phyloP scores from a whole-genome alignment of 1,140 invertebrate species.

The Apocrypta bakeri region DNA sequence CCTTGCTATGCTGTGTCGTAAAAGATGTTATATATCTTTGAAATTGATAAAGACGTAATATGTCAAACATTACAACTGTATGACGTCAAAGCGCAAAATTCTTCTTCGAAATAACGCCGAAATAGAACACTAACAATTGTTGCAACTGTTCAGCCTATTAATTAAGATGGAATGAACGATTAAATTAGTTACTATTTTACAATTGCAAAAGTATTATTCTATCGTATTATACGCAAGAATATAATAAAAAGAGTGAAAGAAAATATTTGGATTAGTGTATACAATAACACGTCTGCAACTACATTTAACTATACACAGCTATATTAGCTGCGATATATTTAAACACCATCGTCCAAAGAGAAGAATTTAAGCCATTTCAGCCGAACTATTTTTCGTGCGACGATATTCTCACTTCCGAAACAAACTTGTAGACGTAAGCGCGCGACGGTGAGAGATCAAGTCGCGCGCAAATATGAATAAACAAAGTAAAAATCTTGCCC shows the following conservation, averaged over 20 bases:
- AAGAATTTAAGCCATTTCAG: background rate
- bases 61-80: background rate
- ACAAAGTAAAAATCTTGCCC: background rate
- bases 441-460: background rate
- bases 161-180: background rate
- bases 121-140: background rate
- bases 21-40: background rate
- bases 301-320: slow-evolving; percentile 6
- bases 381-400: background rate
- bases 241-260: background rate
- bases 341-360: background rate
- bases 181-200: background rate
- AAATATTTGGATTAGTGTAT: background rate
- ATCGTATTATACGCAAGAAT: background rate
- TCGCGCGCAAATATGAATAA: background rate
- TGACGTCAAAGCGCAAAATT: slow-evolving; percentile 13
- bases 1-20: background rate
- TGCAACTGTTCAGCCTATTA: too few species aligned
- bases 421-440: background rate
- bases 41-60: background rate
- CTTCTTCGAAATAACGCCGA: background rate
- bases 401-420: background rate
- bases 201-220: background rate
- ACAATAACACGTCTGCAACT: background rate
- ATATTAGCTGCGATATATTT: background rate